These are phyloP conservation scores for Athetis lepigone DNA, from an alignment of 2,888 invertebrate genomes.

Conservation along the genomic window DNA sequence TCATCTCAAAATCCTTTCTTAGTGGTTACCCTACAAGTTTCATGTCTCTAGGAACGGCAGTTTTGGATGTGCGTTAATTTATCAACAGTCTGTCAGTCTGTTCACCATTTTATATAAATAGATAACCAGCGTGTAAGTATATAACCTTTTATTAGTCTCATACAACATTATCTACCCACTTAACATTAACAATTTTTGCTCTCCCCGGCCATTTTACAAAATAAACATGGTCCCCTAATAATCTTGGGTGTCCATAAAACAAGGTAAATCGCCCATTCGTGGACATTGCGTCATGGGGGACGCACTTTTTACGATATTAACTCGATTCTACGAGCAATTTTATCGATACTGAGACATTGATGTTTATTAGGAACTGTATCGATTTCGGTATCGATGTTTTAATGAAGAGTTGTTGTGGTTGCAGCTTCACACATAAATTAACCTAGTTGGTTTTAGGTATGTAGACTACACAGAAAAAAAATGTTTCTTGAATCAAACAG, in stretches of 20 bases:
- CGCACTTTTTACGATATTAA: constrained; percentile 48
- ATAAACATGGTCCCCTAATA: neutral
- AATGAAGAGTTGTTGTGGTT: neutral
- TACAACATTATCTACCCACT: neutral
- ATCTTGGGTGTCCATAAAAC: constrained; percentile 37
- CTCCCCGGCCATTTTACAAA: constrained; percentile 3
- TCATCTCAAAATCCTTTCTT: no score
- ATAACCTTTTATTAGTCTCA: no score
- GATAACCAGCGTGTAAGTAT: no score
- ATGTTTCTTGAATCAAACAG: no score
- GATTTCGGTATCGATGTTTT: constrained; percentile 5
- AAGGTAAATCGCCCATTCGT: constrained; percentile 43
- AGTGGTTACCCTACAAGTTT: no score
- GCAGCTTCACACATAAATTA: no score
- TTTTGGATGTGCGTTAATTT: no score
- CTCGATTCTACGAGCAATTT: constrained; percentile 24
- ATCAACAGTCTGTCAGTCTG: no score
- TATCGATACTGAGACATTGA: constrained; percentile 20
- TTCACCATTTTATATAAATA: no score
- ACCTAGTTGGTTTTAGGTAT: no score
- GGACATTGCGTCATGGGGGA: constrained; percentile 16
- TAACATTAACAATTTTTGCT: constrained; percentile 7
- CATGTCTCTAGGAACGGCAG: no score
- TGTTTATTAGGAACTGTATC: constrained; percentile 20
- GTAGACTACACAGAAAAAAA: no score